Conservation (phyloP, 2,888 invertebrate genomes). For the Mimumesa dahlbomi region DNA sequence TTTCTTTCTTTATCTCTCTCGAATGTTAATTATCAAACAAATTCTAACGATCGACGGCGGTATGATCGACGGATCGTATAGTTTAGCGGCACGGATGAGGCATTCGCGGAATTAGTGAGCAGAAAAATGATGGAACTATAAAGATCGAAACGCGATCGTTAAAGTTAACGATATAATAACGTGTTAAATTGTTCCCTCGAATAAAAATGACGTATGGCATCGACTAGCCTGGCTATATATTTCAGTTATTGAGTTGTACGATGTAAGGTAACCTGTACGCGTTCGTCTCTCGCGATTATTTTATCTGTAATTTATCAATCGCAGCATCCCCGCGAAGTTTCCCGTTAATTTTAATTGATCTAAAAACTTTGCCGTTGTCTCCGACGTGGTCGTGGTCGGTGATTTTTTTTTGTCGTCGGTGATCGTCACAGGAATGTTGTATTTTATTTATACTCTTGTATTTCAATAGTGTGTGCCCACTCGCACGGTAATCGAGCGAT, state of each 20-base stretch:
- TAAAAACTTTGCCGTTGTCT: too few species aligned
- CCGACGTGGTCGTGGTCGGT: too few species aligned
- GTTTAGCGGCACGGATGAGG: too few species aligned
- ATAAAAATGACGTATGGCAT: not conserved
- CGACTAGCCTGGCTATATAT: not conserved
- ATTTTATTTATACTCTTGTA: not conserved
- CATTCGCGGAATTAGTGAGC: slow-evolving; percentile 9
- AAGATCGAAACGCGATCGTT: slow-evolving; percentile 32
- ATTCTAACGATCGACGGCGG: slow-evolving; percentile 34
- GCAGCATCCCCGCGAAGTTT: too few species aligned
- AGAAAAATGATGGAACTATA: slow-evolving; percentile 36
- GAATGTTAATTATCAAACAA: slow-evolving; percentile 60
- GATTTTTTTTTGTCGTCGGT: too few species aligned
- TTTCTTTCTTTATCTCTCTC: too few species aligned
- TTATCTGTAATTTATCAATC: too few species aligned
- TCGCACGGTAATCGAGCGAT: slow-evolving; percentile 49
- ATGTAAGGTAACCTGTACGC: not conserved
- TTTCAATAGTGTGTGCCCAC: slow-evolving; percentile 22
- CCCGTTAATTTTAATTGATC: too few species aligned
- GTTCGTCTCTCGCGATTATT: not conserved
- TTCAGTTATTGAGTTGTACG: not conserved
- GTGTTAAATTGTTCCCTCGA: not conserved
- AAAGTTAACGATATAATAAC: slow-evolving; percentile 34
- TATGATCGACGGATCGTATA: not conserved
- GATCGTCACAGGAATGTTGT: not conserved